phyloP scores from a whole-genome alignment of 2,113 vertebrate species.

The Vombatus ursinus region DNA sequence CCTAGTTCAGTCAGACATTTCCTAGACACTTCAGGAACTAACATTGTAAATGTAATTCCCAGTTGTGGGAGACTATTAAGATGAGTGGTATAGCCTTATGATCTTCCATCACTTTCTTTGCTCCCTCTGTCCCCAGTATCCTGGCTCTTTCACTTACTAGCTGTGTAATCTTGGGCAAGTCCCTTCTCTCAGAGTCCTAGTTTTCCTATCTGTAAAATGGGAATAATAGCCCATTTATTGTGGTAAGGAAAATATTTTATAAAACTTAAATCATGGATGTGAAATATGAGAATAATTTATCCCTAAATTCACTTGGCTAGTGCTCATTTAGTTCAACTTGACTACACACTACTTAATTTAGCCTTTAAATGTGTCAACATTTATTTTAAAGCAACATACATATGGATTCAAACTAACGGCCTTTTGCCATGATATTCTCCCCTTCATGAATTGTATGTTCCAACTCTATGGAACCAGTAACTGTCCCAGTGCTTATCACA shows the following conservation, averaged over 20 bases:
- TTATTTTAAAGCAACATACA: slow-evolving; percentile 30
- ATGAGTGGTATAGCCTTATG: neutral
- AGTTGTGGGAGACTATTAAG: neutral
- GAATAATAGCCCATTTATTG: neutral
- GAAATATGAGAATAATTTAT: neutral
- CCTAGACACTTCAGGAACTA: neutral
- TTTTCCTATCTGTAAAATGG: neutral
- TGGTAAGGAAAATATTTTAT: neutral
- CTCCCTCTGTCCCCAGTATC: neutral
- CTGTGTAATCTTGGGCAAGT: neutral
- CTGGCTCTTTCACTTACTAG: neutral
- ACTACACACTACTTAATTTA: neutral
- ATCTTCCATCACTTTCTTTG: neutral
- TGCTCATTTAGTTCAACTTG: neutral
- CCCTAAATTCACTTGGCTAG: neutral
- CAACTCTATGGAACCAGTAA: neutral
- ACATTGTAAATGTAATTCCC: neutral
- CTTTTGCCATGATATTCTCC: neutral
- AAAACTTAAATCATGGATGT: neutral
- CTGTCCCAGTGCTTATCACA: neutral
- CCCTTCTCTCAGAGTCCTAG: neutral
- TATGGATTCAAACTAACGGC: slow-evolving; percentile 31
- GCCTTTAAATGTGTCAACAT: neutral
- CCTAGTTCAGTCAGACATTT: slow-evolving; percentile 26
- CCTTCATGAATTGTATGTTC: neutral